Evolutionary conservation across 2,888 invertebrate genomes (phyloP), one percentile per base, ranked within the genome.

Genomic region (Limnephilus rhombicus): DNA sequence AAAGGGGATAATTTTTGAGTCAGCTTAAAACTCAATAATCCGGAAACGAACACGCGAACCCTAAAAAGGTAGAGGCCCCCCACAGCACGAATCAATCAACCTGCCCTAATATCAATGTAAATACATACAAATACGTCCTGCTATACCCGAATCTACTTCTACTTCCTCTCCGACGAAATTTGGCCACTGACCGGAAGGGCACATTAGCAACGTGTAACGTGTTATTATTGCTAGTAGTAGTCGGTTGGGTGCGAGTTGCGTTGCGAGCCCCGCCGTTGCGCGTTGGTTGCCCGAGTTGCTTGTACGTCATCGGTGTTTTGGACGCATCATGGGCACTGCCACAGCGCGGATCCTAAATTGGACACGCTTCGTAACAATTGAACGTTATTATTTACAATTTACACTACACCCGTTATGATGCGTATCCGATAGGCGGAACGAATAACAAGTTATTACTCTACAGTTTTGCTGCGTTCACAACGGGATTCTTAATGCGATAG

Each of bases 311-410:
- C 83, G 41, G 18, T 83, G 83, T 83, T 83, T 31, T 41, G 83
- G 83, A 34, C 37, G 83, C 24, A 83, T 83, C 68, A 68, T 68
- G 68, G 68, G 24, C 68, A 68, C 81, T 81, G n/a, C 86, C 12
- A 41, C 45, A 86, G 18, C 45, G 86, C 86, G 41, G 86, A 88
- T 88, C 88, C 88, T 53, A 88, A 88, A 88, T 88, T 88, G 68
- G 88, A 29, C 68, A 88, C 53, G 31, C 88, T 53, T 31, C 31
- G 53, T 31, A 68, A 88, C 88, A 88, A 88, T 88, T 88, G 88
- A 34, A 29, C 88, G 37, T 88, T 88, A 82, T 82, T 45, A 68
- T 68, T 68, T 68, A 82, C 82, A 68, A 68, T 68, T 68, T 68
- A 68, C 68, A 68, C 68, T 68, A n/a, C 68, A 68, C 68, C 68